These are phyloP conservation scores for Trichopoda pennipes DNA, from an alignment of 2,888 invertebrate species.

Conservation along the genomic window DNA sequence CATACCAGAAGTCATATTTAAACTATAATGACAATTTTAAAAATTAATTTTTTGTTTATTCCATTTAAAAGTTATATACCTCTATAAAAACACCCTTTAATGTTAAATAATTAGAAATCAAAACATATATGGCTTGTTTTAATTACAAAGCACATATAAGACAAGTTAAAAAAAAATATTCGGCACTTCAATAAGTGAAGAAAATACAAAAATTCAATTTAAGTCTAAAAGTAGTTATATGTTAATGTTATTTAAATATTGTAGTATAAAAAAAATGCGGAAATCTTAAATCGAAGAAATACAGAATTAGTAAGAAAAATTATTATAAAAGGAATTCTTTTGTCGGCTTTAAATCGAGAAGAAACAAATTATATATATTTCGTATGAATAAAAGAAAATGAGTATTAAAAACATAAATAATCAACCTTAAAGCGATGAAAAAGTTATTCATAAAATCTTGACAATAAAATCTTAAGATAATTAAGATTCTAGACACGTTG, in stretches of 20 bases:
- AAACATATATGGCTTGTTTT: too few species aligned
- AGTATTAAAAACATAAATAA: conserved; percentile 44
- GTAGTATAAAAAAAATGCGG: conserved; percentile 32
- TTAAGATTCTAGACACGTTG: conserved; percentile 67
- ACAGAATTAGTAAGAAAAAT: background rate
- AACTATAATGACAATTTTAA: too few species aligned
- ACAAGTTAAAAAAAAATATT: too few species aligned
- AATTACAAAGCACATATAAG: too few species aligned
- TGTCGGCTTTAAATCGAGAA: conserved; percentile 38
- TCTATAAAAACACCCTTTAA: too few species aligned
- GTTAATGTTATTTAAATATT: background rate
- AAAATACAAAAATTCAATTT: too few species aligned
- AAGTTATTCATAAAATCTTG: conserved; percentile 65
- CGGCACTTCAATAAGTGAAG: too few species aligned
- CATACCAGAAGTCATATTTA: too few species aligned
- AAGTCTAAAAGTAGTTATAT: too few species aligned
- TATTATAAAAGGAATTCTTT: conserved; percentile 28
- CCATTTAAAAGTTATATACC: too few species aligned
- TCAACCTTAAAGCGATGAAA: conserved; percentile 61
- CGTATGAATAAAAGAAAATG: conserved; percentile 31
- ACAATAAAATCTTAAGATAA: conserved; percentile 43
- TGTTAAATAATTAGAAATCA: too few species aligned
- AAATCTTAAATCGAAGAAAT: conserved; percentile 38
- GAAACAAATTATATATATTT: background rate
- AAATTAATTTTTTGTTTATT: too few species aligned